Evolutionary conservation across 2,797 vertebrate species (phyloP), one percentile per base, ranked within the genome.

Genomic region (Atherinosoma microstoma): DNA sequence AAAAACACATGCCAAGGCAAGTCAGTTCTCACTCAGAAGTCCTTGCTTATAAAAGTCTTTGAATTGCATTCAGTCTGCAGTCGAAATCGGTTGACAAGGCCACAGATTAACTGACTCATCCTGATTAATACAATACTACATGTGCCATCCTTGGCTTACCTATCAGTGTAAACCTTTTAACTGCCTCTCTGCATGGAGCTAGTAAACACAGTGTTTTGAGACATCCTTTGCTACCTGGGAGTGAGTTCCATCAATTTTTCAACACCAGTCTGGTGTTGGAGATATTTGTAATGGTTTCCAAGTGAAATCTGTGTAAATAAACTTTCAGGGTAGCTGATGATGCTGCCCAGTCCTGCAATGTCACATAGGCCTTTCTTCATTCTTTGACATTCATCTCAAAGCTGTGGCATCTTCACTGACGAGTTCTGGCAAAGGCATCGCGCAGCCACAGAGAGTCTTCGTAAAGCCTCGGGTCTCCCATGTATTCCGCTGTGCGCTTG

Each of bases 391-490:
- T 51, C 35, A 27, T 56, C 4, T 73, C 2, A 7, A 20, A 1
- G 2, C 27, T 7, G 56, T 36, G 32, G 22, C 27, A 4, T 34
- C 29, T 60, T 98, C 92, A 99, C 82, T 96, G 94, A 0, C 93
- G 95, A 69, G 94, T 93, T 51, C 94, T 94, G 3, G 95, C 89
- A 30, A 99, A 99, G 58, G 97, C 97, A 18, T 96, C 96, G 18
- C 97, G 96, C 20, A 99, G 94, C 98, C 98, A 99, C 9, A 93
- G 69, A 0, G 97, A 98, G 85, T 99, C 97, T 76, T 96, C 95
- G 38, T 99, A 98, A 81, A 99, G 95, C 73, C 97, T 93, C 0
- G 98, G 96, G 74, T 99, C 98, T 0, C 97, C 98, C 84, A 99
- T 94, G 36, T 94, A 95, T 84, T 98, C 91, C 0, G 96, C 95